Evolutionary conservation across 2,888 invertebrate species (phyloP).

Genomic region (Cephalotes varians): DNA sequence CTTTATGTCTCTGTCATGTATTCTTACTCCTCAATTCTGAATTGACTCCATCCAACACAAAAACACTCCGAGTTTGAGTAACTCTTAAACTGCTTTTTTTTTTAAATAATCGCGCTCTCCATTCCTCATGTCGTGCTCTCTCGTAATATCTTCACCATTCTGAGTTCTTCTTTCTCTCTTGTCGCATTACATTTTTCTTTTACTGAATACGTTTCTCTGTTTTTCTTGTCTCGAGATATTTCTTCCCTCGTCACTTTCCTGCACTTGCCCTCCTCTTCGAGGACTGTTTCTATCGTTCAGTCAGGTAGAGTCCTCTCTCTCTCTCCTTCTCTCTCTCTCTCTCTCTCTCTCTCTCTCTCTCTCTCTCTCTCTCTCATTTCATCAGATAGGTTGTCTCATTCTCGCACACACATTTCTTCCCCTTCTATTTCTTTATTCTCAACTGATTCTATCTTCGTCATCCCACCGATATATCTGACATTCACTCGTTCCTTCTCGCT

Average conservation of each 20-base stretch:
- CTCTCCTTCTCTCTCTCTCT: not conserved
- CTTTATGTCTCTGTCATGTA: not conserved
- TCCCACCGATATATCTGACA: conserved; percentile 21
- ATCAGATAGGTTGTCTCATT: not conserved
- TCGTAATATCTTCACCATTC: not conserved
- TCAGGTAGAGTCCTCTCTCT: conserved; percentile 16
- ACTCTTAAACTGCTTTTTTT: not conserved
- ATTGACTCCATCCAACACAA: too few relatives aligned
- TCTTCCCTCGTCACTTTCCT: conserved; percentile 30
- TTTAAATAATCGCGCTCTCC: not conserved
- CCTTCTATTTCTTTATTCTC: not conserved
- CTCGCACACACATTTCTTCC: not conserved
- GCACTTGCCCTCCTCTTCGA: not conserved
- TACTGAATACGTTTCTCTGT: conserved; percentile 5
- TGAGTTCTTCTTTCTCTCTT: not conserved
- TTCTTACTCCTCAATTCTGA: not conserved
- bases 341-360: not conserved
- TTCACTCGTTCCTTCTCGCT: conserved; percentile 9
- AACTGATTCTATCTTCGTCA: conserved; percentile 10
- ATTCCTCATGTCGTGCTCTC: not conserved
- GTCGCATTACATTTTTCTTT: conserved; percentile 25
- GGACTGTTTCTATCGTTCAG: conserved; percentile 17
- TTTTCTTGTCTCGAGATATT: conserved; percentile 1
- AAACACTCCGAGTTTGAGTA: not conserved
- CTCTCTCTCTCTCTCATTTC: conserved; percentile 1